Percentiles rank a stretch among this genome's conserved stretches.
phyloP scores from a whole-genome alignment of 2,888 invertebrate species.

The Zeuzera pyrina region DNA sequence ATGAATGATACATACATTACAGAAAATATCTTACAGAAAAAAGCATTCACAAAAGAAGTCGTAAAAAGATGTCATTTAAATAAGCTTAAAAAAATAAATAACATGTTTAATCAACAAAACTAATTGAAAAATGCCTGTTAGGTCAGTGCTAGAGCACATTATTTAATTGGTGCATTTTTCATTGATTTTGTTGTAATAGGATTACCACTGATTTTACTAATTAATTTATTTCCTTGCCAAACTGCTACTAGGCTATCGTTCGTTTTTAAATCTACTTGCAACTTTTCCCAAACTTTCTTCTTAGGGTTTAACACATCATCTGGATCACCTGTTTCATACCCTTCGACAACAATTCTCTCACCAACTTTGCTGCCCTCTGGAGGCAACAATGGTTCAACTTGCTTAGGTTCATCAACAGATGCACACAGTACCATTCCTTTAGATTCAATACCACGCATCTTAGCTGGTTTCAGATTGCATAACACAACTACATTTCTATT shows the following conservation, averaged over 20 bases:
- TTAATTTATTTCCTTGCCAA: slow-evolving; percentile 88
- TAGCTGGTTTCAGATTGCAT: slow-evolving; percentile 97
- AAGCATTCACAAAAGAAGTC: too few relatives aligned
- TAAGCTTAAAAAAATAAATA: too few relatives aligned
- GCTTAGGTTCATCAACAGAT: slow-evolving; percentile 82
- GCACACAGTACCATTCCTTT: slow-evolving; percentile 96
- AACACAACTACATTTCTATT: slow-evolving; percentile 92
- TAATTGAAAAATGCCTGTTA: slow-evolving; percentile 7
- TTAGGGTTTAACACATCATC: slow-evolving; percentile 94
- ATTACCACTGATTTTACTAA: slow-evolving; percentile 81
- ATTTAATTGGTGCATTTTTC: slow-evolving; percentile 89
- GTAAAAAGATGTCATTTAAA: too few relatives aligned
- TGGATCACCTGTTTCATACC: slow-evolving; percentile 82
- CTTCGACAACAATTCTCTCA: slow-evolving; percentile 87
- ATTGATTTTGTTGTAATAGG: slow-evolving; percentile 82
- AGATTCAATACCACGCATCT: slow-evolving; percentile 94
- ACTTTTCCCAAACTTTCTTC: slow-evolving; percentile 97
- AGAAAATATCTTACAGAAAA: too few relatives aligned
- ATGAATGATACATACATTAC: too few relatives aligned
- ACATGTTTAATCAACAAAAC: too few relatives aligned
- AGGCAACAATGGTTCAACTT: slow-evolving; percentile 89
- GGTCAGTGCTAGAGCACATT: too few relatives aligned
- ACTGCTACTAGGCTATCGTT: slow-evolving; percentile 81
- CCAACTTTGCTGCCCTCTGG: slow-evolving; percentile 85
- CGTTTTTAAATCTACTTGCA: slow-evolving; percentile 85